Evolutionary conservation across 2,113 vertebrate genomes (phyloP), one percentile per base, ranked within the genome.

Genomic region (Ptyas mucosa): DNA sequence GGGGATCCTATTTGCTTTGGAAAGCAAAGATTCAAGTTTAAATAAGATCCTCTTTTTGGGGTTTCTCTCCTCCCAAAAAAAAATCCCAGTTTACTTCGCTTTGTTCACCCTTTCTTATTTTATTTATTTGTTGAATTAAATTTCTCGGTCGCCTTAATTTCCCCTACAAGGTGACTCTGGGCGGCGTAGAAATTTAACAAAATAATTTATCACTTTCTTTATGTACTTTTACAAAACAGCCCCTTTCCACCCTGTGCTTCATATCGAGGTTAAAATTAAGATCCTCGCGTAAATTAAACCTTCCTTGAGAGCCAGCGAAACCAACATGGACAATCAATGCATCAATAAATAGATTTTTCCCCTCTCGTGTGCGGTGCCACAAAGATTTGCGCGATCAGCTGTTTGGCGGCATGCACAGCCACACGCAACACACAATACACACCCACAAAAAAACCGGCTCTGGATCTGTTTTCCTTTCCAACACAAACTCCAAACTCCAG

Each of bases 31-130:
- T 14, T 11, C 58, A 53, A 11, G 4, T 64, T 61, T 64, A 58
- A 57, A 0, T 64, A 29, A 69, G 5, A 69, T 69, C 29, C 64
- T 69, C 64, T 69, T 29, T 29, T 14, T 8, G 8, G 4, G 20
- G 0, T 12, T 12, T 4, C 1, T 4, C 29, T 1, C 24, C 0
- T 3, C 3, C 11, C 1, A 14, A 55, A 3, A 11, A 1, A 52
- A n/a, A 64, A 29, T 29, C 29, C 29, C 12, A 69, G 4, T 15
- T 69, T 29, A n/a, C 61, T 69, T 69, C 29, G 3, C 64, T 69
- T n/a, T 34, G 29, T 69, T n/a, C 61, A n/a, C 12, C 12, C 29
- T 14, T 29, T 29, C 5, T 69, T 69, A 14, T 69, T 34, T 34
- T 69, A 69, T 69, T 69, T 69, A n/a, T 69, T 69, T 57, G 55